Base-by-base conservation (phyloP, 2,888 invertebrate species). In the Erebia palarica region DNA sequence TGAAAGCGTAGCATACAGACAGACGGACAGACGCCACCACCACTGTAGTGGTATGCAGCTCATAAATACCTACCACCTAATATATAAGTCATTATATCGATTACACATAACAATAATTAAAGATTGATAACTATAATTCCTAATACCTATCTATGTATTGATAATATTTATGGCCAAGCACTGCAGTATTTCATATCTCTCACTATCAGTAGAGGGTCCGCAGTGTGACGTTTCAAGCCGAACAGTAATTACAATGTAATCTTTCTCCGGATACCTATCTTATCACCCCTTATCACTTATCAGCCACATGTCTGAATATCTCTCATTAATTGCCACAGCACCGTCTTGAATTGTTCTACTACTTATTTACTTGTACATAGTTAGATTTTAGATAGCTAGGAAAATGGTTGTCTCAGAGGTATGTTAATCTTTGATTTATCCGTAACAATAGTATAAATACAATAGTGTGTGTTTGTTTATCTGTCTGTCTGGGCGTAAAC, bases 161-260 rank as follows among this genome's bases (percentile, higher is more conserved):
- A 88, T 90, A 87, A 84, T 77, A 78, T 81, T 79, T 81, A 85
- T 82, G 85, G 82, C 85, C 85, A 14, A 87, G 85, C 91, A 89
- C 92, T 92, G 92, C 92, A 88, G 91, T 83, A 90, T 84, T 86
- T 81, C 74, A 78, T 89, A 89, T 86, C 86, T 77, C 7, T 55
- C 13, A 7, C 27, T 58, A 58, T 58, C 57, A 13, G 8, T 5
- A 60, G 84, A 84, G 82, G 65, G 65, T 81, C 90, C 90, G 92
- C 92, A 92, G 90, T 91, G 79, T 92, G 92, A 92, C 92, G 91
- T 84, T 85, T 71, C 82, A n/a, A n/a, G 78, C 75, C 74, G 73
- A 80, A 75, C 75, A 71, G 73, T 75, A 89, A 90, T 91, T 90
- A 88, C 85, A 78, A 75, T 77, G 68, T 73, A 64, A 73, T 71